Conservation (phyloP, 2,797 vertebrate species). For the Chaunax sp. region DNA sequence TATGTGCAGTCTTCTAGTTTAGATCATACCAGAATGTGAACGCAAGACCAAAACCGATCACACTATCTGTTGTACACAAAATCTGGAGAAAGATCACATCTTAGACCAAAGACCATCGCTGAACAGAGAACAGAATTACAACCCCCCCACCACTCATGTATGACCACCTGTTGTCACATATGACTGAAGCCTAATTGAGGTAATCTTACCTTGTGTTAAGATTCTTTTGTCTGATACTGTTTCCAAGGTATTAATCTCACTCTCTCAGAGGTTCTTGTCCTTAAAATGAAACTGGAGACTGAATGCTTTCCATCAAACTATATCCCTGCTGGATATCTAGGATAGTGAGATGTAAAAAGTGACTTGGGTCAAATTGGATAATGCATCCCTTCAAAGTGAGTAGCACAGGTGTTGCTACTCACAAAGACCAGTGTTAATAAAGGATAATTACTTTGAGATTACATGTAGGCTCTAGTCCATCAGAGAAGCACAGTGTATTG, state of each 20-base stretch:
- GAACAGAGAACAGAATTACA: too few relatives aligned
- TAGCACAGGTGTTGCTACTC: not conserved
- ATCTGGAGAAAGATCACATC: too few relatives aligned
- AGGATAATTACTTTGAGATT: slow-evolving; percentile 15
- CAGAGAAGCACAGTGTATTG: slow-evolving; percentile 42
- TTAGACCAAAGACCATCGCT: too few relatives aligned
- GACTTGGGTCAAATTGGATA: not conserved
- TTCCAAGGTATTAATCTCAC: not conserved
- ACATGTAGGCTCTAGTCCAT: slow-evolving; percentile 10
- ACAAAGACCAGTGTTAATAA: slow-evolving; percentile 9
- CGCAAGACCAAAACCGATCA: too few relatives aligned
- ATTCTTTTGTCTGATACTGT: not conserved
- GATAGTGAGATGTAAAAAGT: not conserved
- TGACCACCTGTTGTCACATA: not conserved
- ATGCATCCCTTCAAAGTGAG: slow-evolving; percentile 2
- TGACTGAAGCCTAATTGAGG: not conserved
- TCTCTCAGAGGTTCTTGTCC: not conserved
- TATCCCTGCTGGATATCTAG: not conserved
- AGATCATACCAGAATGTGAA: too few relatives aligned
- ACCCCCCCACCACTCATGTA: not conserved
- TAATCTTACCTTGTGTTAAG: not conserved
- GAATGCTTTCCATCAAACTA: not conserved
- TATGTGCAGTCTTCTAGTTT: too few relatives aligned
- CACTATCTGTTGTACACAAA: too few relatives aligned
- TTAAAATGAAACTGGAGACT: not conserved